These are phyloP conservation scores for Grammomys dolichurus DNA, from an alignment of 2,113 vertebrate species.

Conservation along the genomic window DNA sequence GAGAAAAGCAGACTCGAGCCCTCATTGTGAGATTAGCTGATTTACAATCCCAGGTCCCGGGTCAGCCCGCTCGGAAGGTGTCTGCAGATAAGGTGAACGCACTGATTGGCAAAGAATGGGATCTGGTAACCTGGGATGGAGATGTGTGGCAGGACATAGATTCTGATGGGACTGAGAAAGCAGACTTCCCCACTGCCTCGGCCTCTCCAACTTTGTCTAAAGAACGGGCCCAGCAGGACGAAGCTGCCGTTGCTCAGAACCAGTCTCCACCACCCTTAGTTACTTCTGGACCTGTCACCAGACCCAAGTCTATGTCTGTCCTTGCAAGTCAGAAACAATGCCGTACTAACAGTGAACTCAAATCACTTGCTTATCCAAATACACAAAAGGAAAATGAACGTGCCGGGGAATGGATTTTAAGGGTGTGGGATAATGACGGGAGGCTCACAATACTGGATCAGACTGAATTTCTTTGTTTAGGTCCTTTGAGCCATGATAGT, in stretches of 20 bases:
- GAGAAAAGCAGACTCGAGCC: not conserved
- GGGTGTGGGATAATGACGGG: not conserved
- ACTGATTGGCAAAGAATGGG: not conserved
- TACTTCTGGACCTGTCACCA: not conserved
- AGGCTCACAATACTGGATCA: not conserved
- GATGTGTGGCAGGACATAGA: not conserved
- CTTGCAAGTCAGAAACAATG: not conserved
- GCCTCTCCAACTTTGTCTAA: not conserved
- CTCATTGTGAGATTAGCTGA: not conserved
- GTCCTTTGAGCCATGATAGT: not conserved
- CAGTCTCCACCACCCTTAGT: not conserved
- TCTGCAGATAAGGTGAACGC: not conserved
- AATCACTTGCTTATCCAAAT: not conserved
- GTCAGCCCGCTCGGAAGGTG: not conserved
- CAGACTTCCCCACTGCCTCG: not conserved
- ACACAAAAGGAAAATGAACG: not conserved
- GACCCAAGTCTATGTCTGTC: not conserved
- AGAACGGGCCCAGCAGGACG: not conserved
- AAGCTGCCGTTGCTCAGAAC: not conserved
- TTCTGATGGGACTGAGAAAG: not conserved
- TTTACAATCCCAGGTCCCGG: not conserved
- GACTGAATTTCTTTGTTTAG: not conserved
- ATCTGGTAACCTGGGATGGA: not conserved
- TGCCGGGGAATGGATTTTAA: not conserved
- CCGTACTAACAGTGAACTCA: not conserved